phyloP scores from a whole-genome alignment of 2,888 invertebrate genomes.

The Octodonta nipae region DNA sequence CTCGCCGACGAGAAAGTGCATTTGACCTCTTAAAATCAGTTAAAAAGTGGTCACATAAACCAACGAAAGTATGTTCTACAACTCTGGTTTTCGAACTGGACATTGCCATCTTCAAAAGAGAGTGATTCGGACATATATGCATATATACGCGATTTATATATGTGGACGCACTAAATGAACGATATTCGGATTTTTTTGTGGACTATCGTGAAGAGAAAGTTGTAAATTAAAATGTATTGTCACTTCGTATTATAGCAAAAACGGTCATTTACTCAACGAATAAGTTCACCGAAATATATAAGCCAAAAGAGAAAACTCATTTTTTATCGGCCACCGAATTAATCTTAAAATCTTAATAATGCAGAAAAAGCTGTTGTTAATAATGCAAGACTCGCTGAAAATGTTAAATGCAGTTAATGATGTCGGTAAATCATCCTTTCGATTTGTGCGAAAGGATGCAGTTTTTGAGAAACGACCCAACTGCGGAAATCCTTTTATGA shows the following conservation, averaged over 20 bases:
- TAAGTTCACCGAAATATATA: background rate
- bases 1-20: slow-evolving; percentile 24
- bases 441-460: no score
- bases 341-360: no score
- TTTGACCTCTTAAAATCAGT: slow-evolving; percentile 25
- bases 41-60: slow-evolving; percentile 28
- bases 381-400: no score
- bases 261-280: background rate
- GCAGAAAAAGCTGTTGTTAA: no score
- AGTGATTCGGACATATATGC: background rate
- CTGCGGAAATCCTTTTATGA: no score
- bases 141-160: background rate
- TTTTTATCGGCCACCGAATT: no score
- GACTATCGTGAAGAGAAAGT: slow-evolving; percentile 8
- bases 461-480: no score
- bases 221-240: slow-evolving; percentile 6
- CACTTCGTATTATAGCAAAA: no score
- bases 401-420: no score
- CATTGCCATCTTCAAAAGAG: slow-evolving; percentile 16
- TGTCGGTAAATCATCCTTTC: no score
- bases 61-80: slow-evolving; percentile 25
- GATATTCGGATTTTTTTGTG: slow-evolving; percentile 5
- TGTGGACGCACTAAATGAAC: background rate
- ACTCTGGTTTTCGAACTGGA: slow-evolving; percentile 18
- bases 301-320: no score